A percentile compares a stretch with the other conserved stretches of the same genome.
Evolutionary conservation across 2,113 vertebrate genomes (phyloP).

Genomic region (Sclerurus mexicanus): DNA sequence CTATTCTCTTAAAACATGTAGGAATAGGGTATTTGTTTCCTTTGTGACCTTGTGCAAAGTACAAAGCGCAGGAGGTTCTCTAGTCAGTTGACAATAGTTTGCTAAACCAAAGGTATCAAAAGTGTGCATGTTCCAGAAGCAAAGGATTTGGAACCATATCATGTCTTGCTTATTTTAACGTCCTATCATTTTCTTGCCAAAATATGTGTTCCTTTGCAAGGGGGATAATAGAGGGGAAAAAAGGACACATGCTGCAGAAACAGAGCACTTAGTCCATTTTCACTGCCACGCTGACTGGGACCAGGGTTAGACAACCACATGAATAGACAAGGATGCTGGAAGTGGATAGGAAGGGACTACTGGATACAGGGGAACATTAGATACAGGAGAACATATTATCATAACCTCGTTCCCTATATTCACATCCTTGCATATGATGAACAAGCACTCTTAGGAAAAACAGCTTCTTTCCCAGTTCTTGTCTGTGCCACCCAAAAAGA

Average conservation of each 20-base stretch:
- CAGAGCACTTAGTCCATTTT: background rate
- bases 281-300: background rate
- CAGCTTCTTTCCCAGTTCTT: background rate
- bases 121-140: background rate
- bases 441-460: background rate
- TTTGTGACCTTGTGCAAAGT: background rate
- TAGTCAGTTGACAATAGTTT: background rate
- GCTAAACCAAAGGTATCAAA: background rate
- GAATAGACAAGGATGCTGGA: background rate
- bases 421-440: background rate
- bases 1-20: background rate
- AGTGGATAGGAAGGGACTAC: background rate
- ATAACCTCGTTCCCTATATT: background rate
- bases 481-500: background rate
- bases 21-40: background rate
- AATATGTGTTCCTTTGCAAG: background rate
- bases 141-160: background rate
- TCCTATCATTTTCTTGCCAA: background rate
- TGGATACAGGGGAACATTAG: background rate
- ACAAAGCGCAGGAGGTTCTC: background rate
- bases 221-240: background rate
- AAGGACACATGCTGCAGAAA: background rate
- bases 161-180: background rate
- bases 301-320: background rate
- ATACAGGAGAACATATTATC: background rate